Conservation (phyloP, 2,888 invertebrate genomes). For the Sarcophaga rosellei region DNA sequence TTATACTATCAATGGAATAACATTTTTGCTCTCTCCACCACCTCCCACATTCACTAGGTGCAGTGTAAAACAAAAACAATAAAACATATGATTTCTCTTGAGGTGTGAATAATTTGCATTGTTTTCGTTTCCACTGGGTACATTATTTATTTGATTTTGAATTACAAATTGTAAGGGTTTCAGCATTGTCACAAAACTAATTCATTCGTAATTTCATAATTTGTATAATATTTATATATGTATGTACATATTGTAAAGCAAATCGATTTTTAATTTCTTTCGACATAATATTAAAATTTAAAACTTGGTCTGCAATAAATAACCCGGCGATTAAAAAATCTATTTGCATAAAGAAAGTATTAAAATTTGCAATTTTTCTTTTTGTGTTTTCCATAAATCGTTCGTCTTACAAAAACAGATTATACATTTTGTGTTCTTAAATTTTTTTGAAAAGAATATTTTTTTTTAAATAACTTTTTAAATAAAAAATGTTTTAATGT, state of each 20-base stretch:
- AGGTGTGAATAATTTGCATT: slow-evolving; percentile 28
- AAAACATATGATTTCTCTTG: slow-evolving; percentile 50
- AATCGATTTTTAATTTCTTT: no score
- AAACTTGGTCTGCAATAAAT: no score
- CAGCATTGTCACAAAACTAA: neutral
- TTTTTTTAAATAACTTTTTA: no score
- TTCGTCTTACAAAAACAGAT: no score
- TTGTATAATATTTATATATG: neutral
- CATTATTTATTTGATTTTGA: neutral
- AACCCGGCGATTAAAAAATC: no score
- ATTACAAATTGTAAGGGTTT: slow-evolving; percentile 1
- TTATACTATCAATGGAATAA: neutral
- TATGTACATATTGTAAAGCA: neutral
- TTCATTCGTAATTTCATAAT: neutral
- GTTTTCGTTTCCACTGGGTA: neutral
- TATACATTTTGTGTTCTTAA: no score
- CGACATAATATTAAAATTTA: no score
- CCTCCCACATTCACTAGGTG: slow-evolving; percentile 39
- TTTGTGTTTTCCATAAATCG: no score
- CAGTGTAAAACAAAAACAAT: neutral
- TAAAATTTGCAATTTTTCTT: no score
- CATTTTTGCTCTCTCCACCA: slow-evolving; percentile 25
- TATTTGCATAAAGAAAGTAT: no score
- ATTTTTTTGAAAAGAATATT: no score
- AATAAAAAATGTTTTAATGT: no score